These are phyloP conservation scores for Ia io DNA, from an alignment of 2,113 vertebrate genomes.

Conservation along the genomic window DNA sequence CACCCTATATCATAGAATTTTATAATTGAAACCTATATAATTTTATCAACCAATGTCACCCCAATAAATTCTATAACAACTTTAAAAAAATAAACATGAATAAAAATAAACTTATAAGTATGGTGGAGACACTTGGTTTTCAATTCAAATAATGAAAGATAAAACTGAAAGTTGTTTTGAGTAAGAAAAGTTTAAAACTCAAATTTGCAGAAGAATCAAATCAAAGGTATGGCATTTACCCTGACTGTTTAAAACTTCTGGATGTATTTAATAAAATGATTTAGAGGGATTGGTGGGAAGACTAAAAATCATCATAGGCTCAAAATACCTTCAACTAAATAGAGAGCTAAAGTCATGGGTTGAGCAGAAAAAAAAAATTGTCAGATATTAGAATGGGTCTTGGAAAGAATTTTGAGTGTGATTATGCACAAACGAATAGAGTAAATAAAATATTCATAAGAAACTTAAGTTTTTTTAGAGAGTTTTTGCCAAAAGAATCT, in stretches of 20 bases:
- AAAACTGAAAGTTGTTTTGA: conserved; percentile 15
- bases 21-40: not conserved
- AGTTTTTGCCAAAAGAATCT: not conserved
- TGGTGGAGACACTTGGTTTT: not conserved
- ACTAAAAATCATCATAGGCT: not conserved
- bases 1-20: not conserved
- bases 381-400: not conserved
- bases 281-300: fast-evolving
- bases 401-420: not conserved
- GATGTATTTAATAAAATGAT: not conserved
- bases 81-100: not conserved
- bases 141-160: not conserved
- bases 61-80: not conserved
- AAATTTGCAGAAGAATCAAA: conserved; percentile 16
- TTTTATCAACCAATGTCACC: not conserved
- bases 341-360: not conserved
- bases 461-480: not conserved
- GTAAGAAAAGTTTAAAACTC: not conserved
- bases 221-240: not conserved
- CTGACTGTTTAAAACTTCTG: not conserved
- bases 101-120: not conserved
- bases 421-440: not conserved
- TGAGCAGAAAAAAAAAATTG: not conserved
- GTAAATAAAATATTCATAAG: not conserved
- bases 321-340: not conserved